Evolutionary conservation across 1,140 invertebrate genomes (phyloP).

Genomic region (Heliconius eleuchia): DNA sequence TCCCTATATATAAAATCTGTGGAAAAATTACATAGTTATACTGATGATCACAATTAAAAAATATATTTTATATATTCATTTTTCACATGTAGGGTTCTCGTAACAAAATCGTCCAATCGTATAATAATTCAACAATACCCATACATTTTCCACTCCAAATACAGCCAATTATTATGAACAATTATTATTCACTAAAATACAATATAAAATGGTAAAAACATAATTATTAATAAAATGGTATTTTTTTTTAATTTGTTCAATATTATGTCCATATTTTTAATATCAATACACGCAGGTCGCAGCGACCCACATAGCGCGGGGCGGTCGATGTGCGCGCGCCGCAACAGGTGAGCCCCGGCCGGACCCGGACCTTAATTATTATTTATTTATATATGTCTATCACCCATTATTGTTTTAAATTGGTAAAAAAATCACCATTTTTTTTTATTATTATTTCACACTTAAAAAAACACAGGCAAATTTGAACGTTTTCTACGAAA

Average conservation of each 20-base stretch:
- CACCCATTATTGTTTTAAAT: background rate
- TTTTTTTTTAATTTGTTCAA: background rate
- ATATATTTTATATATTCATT: no score
- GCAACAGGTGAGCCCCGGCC: slow-evolving; percentile 51
- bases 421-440: background rate
- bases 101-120: no score
- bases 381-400: slow-evolving; percentile 3
- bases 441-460: no score
- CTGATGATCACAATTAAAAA: no score
- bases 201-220: background rate
- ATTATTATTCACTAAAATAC: background rate
- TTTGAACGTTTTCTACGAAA: no score
- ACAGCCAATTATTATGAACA: no score
- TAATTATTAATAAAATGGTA: background rate
- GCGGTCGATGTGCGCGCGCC: slow-evolving; percentile 61
- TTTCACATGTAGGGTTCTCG: no score
- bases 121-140: no score
- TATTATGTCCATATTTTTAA: slow-evolving; percentile 26
- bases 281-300: slow-evolving; percentile 26
- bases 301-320: slow-evolving; percentile 42
- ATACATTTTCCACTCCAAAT: no score
- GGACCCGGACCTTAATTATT: slow-evolving; percentile 29
- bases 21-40: no score
- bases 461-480: no score
- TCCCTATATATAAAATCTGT: no score